Evolutionary conservation across 64 coral and sea anemone genomes (phyloP).

Genomic region (Montipora foliosa): DNA sequence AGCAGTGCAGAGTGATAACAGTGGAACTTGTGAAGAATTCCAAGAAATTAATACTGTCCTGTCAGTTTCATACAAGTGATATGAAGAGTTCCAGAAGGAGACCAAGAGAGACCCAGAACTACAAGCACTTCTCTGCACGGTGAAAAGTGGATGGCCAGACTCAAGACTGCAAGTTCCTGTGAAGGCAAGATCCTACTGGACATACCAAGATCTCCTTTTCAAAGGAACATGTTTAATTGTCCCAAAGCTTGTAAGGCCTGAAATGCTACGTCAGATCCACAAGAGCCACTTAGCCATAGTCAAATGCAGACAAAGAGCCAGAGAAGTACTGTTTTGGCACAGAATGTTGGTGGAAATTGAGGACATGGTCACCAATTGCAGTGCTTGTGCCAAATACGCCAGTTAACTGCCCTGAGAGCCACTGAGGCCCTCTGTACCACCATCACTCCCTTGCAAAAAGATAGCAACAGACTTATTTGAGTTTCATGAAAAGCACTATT

Average conservation of each 20-base stretch:
- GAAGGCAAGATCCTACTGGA: no score
- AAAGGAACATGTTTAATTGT: conserved; percentile 33
- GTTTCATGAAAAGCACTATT: neutral
- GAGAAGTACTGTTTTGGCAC: conserved; percentile 6
- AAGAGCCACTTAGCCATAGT: conserved; percentile 15
- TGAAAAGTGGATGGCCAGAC: no score
- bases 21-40: no score
- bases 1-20: no score
- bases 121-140: no score
- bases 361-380: conserved; percentile 12
- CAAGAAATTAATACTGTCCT: no score
- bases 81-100: no score
- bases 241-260: conserved; percentile 13
- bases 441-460: conserved; percentile 20
- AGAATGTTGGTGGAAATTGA: conserved; percentile 41
- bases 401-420: neutral
- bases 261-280: conserved; percentile 43
- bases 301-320: neutral
- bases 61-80: no score
- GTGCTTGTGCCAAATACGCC: neutral
- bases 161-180: no score
- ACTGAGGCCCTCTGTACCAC: neutral
- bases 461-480: neutral
- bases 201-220: no score
- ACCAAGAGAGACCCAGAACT: no score